Conservation (phyloP, 2,888 invertebrate species). For the Hipparchia semele region DNA sequence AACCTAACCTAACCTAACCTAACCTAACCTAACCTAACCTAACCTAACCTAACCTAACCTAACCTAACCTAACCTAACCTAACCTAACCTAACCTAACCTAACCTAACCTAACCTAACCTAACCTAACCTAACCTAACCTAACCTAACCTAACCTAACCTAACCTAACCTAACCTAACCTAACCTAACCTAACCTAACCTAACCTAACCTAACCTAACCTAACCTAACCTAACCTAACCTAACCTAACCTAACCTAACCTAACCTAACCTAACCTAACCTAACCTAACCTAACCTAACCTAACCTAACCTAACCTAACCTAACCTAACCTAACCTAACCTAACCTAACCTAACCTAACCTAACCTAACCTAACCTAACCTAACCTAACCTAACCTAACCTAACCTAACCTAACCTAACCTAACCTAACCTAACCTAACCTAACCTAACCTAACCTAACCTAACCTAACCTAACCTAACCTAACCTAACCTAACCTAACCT, state of each 20-base stretch:
- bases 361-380: too few species aligned
- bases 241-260: conserved; percentile 15
- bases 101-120: background rate
- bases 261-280: too few species aligned
- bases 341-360: too few species aligned
- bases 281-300: too few species aligned
- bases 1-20: conserved; percentile 1
- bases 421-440: too few species aligned
- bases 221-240: conserved; percentile 12
- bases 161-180: conserved; percentile 38
- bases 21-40: conserved; percentile 1
- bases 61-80: conserved; percentile 1
- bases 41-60: conserved; percentile 1
- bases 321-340: too few species aligned
- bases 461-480: too few species aligned
- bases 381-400: too few species aligned
- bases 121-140: background rate
- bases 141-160: background rate
- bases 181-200: conserved; percentile 23
- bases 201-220: conserved; percentile 11
- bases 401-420: too few species aligned
- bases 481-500: too few species aligned
- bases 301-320: too few species aligned
- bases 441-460: too few species aligned
- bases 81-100: background rate